A percentile compares a stretch with the other conserved stretches of the same genome.
These are phyloP conservation scores for Drosophila pandora DNA, from an alignment of 1,140 invertebrate species.

Conservation along the genomic window DNA sequence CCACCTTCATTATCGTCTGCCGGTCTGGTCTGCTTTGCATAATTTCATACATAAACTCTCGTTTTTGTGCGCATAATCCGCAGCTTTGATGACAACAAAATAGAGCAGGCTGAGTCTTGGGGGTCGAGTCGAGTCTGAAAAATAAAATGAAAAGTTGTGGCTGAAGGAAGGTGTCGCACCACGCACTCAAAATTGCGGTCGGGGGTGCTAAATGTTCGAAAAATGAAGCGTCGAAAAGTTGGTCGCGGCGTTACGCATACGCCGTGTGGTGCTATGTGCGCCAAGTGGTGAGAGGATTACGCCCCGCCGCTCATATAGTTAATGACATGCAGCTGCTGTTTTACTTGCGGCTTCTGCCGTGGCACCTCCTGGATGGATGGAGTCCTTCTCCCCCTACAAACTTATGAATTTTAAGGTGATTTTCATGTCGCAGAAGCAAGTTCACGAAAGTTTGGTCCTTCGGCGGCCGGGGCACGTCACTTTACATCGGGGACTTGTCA, in stretches of 20 bases:
- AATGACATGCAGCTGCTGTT: constrained; percentile 78
- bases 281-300: constrained; percentile 54
- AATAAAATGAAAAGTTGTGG: constrained; percentile 29
- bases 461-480: not conserved
- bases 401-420: constrained; percentile 82
- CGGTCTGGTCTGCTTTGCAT: constrained; percentile 51
- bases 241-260: constrained; percentile 60
- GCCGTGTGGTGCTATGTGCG: constrained; percentile 41
- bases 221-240: constrained; percentile 77
- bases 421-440: constrained; percentile 52
- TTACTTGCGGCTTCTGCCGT: constrained; percentile 42
- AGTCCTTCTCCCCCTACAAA: constrained; percentile 37
- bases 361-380: not conserved
- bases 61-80: constrained; percentile 69
- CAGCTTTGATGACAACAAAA: constrained; percentile 60
- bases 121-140: not conserved
- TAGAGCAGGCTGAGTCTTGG: constrained; percentile 19
- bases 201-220: constrained; percentile 64
- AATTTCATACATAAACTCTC: constrained; percentile 75
- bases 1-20: constrained; percentile 46
- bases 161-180: constrained; percentile 46
- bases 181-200: constrained; percentile 28
- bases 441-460: constrained; percentile 14
- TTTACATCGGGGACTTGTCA: constrained; percentile 42
- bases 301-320: constrained; percentile 59